Base-by-base conservation (phyloP, 2,113 vertebrate species). In the Larimichthys polyactis region DNA sequence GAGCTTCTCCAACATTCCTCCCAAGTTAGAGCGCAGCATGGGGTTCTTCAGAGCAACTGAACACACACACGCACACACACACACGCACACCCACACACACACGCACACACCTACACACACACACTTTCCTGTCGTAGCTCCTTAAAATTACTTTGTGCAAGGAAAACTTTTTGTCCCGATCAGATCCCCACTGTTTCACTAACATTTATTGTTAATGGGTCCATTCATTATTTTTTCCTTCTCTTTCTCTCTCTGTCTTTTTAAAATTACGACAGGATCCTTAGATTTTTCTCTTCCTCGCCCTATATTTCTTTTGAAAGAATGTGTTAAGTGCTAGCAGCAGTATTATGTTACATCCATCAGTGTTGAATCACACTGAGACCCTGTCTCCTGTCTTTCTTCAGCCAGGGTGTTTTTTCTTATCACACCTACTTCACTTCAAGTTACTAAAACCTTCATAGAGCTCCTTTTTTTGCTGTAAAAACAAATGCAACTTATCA, bases 1-100 rank as follows among this genome's bases (percentile, higher is more conserved):
- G 16, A 83, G 72, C 58, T 89, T 88, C 86, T 91, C 82, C 58
- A 65, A 86, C 90, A 94, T 94, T 93, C 90, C 82, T 91, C 66
- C 66, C 65, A 86, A 78, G 82, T 83, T 83, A 78, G 62, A 81
- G 79, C 88, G 5, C 92, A 92, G 93, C 90, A 81, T 89, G 93
- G 16, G 88, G 78, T 67, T 78, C 75, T 81, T 63, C 79, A 85
- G 65, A 75, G 43, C 60, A 76, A 74, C 78, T 46, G 7, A 22
- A 78, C 59, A 71, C 83, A 75, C 68, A 72, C 29, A 63, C 67
- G 43, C 51, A 44, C 67, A 46, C 75, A 67, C 83, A 67, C 49
- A 64, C 81, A 32, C 57, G 48, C 62, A 64, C 83, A 82, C 62
- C 70, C 75, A 60, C 79, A 70, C 69, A 32, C 32, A 32, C 32